Evolutionary conservation across 1,140 invertebrate genomes (phyloP), one percentile per base, ranked within the genome.

Genomic region (Camponotus floridanus): DNA sequence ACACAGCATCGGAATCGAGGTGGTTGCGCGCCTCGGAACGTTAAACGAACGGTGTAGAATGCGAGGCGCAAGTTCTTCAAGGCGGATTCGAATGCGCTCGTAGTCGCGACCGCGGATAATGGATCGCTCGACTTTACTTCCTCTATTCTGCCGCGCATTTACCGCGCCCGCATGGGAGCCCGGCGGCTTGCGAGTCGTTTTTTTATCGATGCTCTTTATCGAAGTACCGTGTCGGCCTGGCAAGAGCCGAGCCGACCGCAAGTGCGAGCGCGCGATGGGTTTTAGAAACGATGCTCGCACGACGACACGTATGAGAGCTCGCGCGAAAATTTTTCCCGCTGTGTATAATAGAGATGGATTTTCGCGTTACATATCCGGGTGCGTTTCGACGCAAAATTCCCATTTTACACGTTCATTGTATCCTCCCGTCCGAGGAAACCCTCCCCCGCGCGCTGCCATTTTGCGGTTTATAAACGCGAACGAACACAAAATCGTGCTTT

Each of bases 41-140:
- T 83, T 74, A 83, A 74, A 74, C 48, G 79, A 68, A 73, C 79
- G 79, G 39, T 83, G 79, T 73, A 73, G 73, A 73, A 83, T 73
- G 79, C 36, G 55, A 73, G 36, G 67, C 79, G 68, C 70, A 83
- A 73, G 55, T 73, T 73, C 67, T 73, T 70, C 55, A 26, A 26
- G 26, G 76, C 76, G 78, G 68, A 73, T 83, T 61, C 68, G 68
- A 73, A 61, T 45, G 79, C 79, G 26, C 55, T 73, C 67, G 79
- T 42, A 55, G 67, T 73, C 67, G 79, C 65, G 65, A 59, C 51
- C 36, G 78, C 68, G 67, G 55, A 83, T 83, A 83, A 83, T 83
- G 79, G 79, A 83, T 83, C 79, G 68, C 79, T 33, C 79, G 79
- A 74, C 57, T 83, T 83, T 83, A 83, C 79, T 83, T 83, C 79